A percentile compares a stretch with the other conserved stretches of the same genome.
phyloP scores from a whole-genome alignment of 1,140 invertebrate species.

The Oryctes rhinoceros region DNA sequence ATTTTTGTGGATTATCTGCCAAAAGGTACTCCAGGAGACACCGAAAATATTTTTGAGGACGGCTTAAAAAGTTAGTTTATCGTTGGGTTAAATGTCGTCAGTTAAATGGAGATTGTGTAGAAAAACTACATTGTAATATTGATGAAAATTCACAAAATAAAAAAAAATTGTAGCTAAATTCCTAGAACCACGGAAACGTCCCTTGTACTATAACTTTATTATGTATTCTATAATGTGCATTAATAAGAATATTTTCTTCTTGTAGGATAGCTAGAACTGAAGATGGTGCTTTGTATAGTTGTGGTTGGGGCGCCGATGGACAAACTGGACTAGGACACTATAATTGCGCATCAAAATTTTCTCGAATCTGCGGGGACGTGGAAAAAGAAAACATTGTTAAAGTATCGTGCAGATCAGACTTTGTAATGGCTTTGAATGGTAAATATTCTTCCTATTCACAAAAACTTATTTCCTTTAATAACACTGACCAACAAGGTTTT shows the following conservation, averaged over 20 bases:
- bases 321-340: constrained; percentile 88
- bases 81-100: no score
- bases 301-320: constrained; percentile 95
- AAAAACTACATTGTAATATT: no score
- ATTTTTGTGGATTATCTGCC: no score
- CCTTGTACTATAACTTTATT: no score
- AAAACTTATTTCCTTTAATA: not conserved
- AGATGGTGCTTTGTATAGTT: constrained; percentile 83
- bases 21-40: no score
- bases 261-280: constrained; percentile 81
- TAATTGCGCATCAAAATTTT: constrained; percentile 68
- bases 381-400: constrained; percentile 83
- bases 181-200: no score
- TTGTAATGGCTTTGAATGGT: constrained; percentile 90
- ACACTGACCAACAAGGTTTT: no score
- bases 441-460: constrained; percentile 47
- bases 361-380: constrained; percentile 81
- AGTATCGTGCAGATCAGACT: constrained; percentile 83
- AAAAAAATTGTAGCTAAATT: no score
- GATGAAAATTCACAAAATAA: no score
- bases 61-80: no score
- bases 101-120: no score
- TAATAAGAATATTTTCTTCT: constrained; percentile 32
- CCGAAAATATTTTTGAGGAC: no score
- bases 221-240: not conserved